Percentiles rank a stretch among this genome's conserved stretches.
phyloP scores from a whole-genome alignment of 2,797 vertebrate genomes.

The Hoplostethus mediterraneus region DNA sequence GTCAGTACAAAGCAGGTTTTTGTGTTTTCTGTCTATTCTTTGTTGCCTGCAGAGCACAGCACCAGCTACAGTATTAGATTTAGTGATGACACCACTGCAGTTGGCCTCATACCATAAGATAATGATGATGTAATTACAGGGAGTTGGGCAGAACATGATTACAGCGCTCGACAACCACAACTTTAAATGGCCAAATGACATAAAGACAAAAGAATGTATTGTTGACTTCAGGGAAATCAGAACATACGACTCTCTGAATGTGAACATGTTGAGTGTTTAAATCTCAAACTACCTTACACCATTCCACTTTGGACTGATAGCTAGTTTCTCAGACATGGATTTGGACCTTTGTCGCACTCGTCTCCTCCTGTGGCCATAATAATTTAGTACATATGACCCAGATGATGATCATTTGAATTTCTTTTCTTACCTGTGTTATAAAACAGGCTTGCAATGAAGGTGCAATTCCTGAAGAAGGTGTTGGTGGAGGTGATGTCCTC shows the following conservation, averaged over 20 bases:
- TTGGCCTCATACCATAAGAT: constrained; percentile 23
- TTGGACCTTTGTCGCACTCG: no score
- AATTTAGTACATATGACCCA: no score
- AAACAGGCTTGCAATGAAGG: constrained; percentile 93
- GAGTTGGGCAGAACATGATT: constrained; percentile 16
- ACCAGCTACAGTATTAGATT: no score
- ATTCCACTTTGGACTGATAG: no score
- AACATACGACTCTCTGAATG: not conserved
- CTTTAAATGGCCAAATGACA: constrained; percentile 32
- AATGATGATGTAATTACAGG: constrained; percentile 11
- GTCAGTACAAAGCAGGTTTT: no score
- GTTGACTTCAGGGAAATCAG: constrained; percentile 2
- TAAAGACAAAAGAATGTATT: constrained; percentile 28
- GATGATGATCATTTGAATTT: not conserved
- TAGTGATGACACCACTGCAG: constrained; percentile 3
- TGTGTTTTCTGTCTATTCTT: no score
- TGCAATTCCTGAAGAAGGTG: constrained; percentile 97
- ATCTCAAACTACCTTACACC: not conserved
- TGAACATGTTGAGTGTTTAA: constrained; percentile 15
- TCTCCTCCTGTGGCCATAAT: no score
- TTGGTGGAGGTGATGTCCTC: constrained; percentile 97
- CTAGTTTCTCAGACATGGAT: no score
- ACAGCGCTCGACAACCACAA: constrained; percentile 37
- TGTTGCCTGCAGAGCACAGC: no score
- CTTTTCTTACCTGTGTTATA: constrained; percentile 92